Evolutionary conservation across 1,140 invertebrate species (phyloP).

Genomic region (Platorchestia sp.): DNA sequence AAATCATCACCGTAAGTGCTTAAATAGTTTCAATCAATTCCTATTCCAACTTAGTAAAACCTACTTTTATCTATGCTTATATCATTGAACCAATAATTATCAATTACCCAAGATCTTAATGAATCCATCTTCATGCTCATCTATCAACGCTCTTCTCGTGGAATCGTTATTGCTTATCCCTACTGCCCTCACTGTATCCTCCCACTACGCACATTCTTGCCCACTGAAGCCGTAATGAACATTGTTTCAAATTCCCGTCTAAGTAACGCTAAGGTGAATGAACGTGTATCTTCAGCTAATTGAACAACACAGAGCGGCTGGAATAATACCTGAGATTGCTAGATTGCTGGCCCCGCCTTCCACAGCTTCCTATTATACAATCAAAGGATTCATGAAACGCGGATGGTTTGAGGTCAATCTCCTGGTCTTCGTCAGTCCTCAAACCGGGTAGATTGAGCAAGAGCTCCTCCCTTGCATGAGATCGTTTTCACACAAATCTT

Average conservation of each 20-base stretch:
- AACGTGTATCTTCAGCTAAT: not conserved
- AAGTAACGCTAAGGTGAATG: not conserved
- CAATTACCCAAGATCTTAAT: no score
- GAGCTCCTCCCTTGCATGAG: not conserved
- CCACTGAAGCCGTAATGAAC: not conserved
- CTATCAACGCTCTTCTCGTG: no score
- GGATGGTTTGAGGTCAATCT: not conserved
- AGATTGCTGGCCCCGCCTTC: not conserved
- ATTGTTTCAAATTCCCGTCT: not conserved
- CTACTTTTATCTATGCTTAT: no score
- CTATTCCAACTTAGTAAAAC: no score
- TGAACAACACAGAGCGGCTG: not conserved
- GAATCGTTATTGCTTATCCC: no score
- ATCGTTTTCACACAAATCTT: not conserved
- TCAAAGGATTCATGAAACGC: not conserved
- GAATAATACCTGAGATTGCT: not conserved
- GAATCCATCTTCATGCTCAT: no score
- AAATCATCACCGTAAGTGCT: no score
- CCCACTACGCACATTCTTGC: no score
- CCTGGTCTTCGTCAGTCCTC: not conserved
- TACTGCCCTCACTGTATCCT: no score
- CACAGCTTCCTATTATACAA: not conserved
- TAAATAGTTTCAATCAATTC: no score
- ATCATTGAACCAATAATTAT: no score
- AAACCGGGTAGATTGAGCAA: not conserved